Conservation (phyloP, 2,113 vertebrate genomes). For the Sinocyclocheilus maitianheensis region DNA sequence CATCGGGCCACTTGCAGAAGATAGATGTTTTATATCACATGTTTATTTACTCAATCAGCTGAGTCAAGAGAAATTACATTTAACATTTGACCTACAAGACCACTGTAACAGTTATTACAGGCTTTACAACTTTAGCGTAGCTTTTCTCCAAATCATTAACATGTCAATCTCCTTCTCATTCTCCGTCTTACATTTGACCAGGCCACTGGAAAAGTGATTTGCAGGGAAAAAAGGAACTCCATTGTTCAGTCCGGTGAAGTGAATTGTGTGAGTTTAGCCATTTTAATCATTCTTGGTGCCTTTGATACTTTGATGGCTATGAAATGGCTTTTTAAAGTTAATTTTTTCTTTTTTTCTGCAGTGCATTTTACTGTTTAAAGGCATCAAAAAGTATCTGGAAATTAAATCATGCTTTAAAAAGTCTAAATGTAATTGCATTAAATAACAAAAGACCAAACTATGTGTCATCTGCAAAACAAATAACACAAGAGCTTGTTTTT, state of each 20-base stretch:
- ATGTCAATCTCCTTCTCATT: constrained; percentile 20
- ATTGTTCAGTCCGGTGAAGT: background rate
- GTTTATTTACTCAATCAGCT: constrained; percentile 24
- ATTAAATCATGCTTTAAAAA: background rate
- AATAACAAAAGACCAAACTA: background rate
- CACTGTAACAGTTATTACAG: background rate
- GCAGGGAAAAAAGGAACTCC: background rate
- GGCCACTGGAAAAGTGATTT: constrained; percentile 5
- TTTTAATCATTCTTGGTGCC: background rate
- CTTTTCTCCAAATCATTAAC: constrained; percentile 17
- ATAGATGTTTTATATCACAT: background rate
- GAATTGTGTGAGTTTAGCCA: background rate
- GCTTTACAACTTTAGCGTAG: constrained; percentile 3
- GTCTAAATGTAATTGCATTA: background rate
- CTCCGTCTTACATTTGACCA: background rate
- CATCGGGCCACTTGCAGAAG: background rate
- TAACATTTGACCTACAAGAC: constrained; percentile 19
- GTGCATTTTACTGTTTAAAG: background rate
- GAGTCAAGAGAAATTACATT: background rate
- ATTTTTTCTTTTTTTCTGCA: background rate
- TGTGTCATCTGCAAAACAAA: background rate
- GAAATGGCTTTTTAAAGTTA: background rate
- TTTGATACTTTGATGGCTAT: background rate
- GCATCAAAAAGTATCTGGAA: background rate
- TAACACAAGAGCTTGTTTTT: background rate